These are phyloP conservation scores for Drosophila meridionalis DNA, from an alignment of 2,888 invertebrate genomes.

Conservation along the genomic window DNA sequence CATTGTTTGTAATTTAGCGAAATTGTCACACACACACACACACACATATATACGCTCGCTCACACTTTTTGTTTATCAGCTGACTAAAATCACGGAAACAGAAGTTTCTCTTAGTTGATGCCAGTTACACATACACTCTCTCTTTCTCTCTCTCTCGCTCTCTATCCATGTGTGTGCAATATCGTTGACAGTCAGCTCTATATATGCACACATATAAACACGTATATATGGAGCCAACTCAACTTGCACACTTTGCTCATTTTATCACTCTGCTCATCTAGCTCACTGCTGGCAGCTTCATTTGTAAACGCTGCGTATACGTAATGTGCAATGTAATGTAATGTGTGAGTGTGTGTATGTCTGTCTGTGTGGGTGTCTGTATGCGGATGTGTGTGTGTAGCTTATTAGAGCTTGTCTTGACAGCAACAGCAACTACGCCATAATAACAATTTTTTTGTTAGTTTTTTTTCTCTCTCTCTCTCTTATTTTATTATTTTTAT, in stretches of 20 bases:
- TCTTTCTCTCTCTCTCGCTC: not conserved
- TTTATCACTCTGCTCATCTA: conserved; percentile 45
- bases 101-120: conserved; percentile 57
- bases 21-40: conserved; percentile 44
- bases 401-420: conserved; percentile 62
- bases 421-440: conserved; percentile 50
- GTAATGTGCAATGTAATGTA: conserved; percentile 56
- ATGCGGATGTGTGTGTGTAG: conserved; percentile 29
- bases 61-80: conserved; percentile 60
- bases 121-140: conserved; percentile 16
- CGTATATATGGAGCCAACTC: conserved; percentile 10
- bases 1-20: conserved; percentile 80
- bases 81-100: conserved; percentile 59
- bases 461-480: conserved; percentile 22
- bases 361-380: conserved; percentile 14
- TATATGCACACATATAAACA: conserved; percentile 21
- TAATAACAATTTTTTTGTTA: conserved; percentile 49
- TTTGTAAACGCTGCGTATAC: conserved; percentile 72
- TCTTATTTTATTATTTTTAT: conserved; percentile 16
- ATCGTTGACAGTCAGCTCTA: conserved; percentile 48
- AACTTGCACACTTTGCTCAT: conserved; percentile 40
- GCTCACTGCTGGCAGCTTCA: conserved; percentile 56
- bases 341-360: conserved; percentile 19
- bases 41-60: not conserved
- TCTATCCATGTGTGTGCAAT: conserved; percentile 4